Percentiles rank a stretch among this genome's conserved stretches.
These are phyloP conservation scores for Ageneiosus marmoratus DNA, from an alignment of 2,113 vertebrate genomes.

Conservation along the genomic window DNA sequence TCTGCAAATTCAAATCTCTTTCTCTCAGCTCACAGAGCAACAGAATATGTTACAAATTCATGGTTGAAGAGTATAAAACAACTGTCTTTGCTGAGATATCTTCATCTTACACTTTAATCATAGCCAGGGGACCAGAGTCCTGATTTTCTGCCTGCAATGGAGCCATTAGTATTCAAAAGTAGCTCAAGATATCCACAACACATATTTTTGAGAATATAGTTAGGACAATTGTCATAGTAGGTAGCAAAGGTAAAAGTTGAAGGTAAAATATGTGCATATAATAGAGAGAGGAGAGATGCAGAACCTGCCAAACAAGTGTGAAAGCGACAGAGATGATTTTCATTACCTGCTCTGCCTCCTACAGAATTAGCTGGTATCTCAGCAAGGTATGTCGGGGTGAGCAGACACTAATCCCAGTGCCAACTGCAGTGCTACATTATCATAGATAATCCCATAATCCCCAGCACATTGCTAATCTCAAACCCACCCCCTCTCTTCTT, in stretches of 20 bases:
- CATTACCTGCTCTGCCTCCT: constrained; percentile 75
- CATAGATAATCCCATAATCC: constrained; percentile 74
- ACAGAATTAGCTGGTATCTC: constrained; percentile 78
- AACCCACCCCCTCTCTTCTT: constrained; percentile 77
- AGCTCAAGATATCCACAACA: background rate
- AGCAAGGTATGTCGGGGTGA: constrained; percentile 73
- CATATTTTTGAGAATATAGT: background rate
- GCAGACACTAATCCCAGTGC: constrained; percentile 70
- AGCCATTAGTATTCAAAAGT: background rate
- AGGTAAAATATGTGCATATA: background rate
- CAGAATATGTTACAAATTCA: constrained; percentile 1
- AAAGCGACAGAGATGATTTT: constrained; percentile 46
- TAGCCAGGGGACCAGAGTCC: background rate
- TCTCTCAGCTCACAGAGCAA: background rate
- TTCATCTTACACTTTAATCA: constrained; percentile 6
- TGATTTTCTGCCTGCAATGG: background rate
- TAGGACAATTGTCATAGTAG: background rate
- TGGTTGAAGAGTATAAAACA: background rate
- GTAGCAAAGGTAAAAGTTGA: background rate
- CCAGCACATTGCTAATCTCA: constrained; percentile 68
- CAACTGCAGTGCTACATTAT: constrained; percentile 73
- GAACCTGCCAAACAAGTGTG: constrained; percentile 25
- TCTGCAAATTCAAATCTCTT: constrained; percentile 18
- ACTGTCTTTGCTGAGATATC: background rate
- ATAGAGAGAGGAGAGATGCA: background rate